Evolutionary conservation across 2,113 vertebrate genomes (phyloP).

Genomic region (Gyps fulvus): DNA sequence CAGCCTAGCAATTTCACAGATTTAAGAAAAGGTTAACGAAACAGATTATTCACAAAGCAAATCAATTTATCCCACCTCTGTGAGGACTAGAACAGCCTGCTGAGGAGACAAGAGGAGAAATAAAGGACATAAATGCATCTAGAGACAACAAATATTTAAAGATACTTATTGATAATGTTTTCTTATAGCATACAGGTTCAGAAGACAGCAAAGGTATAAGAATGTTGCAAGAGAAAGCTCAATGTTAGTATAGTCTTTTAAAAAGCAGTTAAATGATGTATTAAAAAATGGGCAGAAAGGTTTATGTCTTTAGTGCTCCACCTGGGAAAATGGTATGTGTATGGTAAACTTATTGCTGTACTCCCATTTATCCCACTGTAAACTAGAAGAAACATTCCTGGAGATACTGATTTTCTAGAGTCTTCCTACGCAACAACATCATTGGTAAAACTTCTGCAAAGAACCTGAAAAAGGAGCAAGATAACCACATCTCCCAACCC

Average conservation of each 20-base stretch:
- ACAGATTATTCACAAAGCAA: not conserved
- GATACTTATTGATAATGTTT: not conserved
- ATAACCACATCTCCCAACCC: not conserved
- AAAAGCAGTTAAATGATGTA: not conserved
- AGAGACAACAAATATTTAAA: not conserved
- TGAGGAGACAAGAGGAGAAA: not conserved
- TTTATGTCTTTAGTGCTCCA: not conserved
- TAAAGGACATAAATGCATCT: not conserved
- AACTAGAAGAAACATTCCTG: not conserved
- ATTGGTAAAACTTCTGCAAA: not conserved
- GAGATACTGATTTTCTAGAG: not conserved
- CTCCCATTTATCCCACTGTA: not conserved
- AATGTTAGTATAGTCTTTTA: not conserved
- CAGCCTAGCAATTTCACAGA: not conserved
- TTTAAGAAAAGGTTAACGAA: not conserved
- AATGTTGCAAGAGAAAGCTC: not conserved
- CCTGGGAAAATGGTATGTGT: not conserved
- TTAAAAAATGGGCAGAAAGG: not conserved
- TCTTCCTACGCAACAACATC: not conserved
- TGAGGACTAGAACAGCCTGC: not conserved
- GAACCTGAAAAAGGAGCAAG: not conserved
- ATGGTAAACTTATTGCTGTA: not conserved
- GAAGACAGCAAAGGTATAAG: not conserved
- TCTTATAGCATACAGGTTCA: not conserved
- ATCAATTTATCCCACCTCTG: not conserved